These are phyloP conservation scores for Echinometra lucunter DNA, from an alignment of 53 echinoderm and acorn worm genomes.

Conservation along the genomic window DNA sequence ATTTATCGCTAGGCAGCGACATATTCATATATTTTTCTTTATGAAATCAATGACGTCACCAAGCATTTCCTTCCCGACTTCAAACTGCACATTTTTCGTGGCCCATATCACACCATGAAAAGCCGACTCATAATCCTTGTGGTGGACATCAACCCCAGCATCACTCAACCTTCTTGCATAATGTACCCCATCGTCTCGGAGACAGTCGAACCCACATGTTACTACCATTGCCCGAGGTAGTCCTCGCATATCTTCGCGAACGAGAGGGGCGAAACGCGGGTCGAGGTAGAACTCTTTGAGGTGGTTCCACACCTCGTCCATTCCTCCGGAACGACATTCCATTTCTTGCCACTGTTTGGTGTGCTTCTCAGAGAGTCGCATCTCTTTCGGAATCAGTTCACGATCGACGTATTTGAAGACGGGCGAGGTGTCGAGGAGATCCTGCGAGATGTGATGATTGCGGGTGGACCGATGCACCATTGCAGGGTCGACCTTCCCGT, in stretches of 20 bases:
- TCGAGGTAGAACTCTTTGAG: slow-evolving; percentile 74
- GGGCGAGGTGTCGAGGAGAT: slow-evolving; percentile 27
- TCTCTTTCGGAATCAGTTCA: slow-evolving; percentile 3
- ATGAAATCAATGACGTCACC: slow-evolving; percentile 52
- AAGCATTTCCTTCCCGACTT: slow-evolving; percentile 53
- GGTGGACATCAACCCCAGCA: slow-evolving; percentile 61
- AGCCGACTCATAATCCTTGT: slow-evolving; percentile 58
- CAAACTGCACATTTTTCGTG: slow-evolving; percentile 50
- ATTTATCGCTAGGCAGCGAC: too few relatives aligned
- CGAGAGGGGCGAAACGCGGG: slow-evolving; percentile 77
- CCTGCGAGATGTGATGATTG: slow-evolving; percentile 52
- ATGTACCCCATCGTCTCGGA: slow-evolving; percentile 72
- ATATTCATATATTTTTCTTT: background rate
- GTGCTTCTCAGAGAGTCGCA: slow-evolving; percentile 55
- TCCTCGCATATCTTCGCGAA: slow-evolving; percentile 72
- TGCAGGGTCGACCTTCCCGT: slow-evolving; percentile 35
- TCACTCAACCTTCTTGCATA: slow-evolving; percentile 67
- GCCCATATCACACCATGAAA: slow-evolving; percentile 64
- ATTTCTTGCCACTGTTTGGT: background rate
- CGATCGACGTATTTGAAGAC: slow-evolving; percentile 59
- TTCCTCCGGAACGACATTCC: background rate
- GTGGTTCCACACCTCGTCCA: slow-evolving; percentile 66
- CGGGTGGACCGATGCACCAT: background rate
- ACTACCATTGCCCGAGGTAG: slow-evolving; percentile 61
- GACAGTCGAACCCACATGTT: slow-evolving; percentile 69